Percentiles rank a stretch among this genome's conserved stretches.
Conservation (phyloP, 1,140 invertebrate genomes). For the Cydia splendana region DNA sequence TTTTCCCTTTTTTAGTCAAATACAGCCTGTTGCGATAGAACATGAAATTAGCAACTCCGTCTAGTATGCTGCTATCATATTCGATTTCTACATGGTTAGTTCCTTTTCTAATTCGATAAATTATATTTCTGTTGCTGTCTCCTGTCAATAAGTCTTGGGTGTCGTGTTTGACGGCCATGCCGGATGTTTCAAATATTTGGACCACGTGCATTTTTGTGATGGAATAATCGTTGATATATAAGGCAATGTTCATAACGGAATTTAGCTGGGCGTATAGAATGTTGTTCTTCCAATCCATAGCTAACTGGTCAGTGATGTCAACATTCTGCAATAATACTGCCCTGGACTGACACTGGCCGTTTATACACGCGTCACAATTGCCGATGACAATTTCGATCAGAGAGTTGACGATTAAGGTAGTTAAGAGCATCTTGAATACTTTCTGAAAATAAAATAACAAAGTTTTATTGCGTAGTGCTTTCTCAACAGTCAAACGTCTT, state of each 20-base stretch:
- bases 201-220: neutral
- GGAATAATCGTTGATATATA: neutral
- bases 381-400: neutral
- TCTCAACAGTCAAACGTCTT: neutral
- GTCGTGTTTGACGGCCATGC: neutral
- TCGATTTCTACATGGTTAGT: neutral
- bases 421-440: neutral
- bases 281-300: neutral
- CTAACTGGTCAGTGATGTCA: neutral
- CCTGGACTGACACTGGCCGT: neutral
- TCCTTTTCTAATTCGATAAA: neutral
- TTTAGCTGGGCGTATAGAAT: neutral
- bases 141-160: neutral
- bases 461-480: neutral
- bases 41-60: neutral
- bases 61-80: neutral
- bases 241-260: neutral
- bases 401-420: neutral
- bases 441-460: neutral
- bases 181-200: neutral
- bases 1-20: neutral
- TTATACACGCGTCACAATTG: neutral
- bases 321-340: neutral
- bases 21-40: neutral
- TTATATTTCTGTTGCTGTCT: neutral